Evolutionary conservation across 2,113 vertebrate species (phyloP), one percentile per base, ranked within the genome.

Genomic region (Lonchura striata): DNA sequence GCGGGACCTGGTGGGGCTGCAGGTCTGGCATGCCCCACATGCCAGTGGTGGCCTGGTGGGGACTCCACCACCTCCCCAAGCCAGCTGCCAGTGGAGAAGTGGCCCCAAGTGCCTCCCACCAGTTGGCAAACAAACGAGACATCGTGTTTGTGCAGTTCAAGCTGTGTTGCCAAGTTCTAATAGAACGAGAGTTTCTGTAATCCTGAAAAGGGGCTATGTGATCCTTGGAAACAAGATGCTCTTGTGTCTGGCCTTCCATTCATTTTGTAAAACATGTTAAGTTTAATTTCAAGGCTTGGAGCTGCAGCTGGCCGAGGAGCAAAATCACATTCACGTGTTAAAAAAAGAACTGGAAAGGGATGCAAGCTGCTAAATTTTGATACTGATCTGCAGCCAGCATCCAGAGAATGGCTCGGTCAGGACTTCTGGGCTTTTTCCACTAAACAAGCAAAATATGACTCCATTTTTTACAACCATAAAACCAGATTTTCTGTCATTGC

Each of bases 181-280:
- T 88, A 88, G 82, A 88, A 88, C 25, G 68, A 96, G 93, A 75
- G 88, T 90, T 92, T 83, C 75, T 96, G 76, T 93, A 95, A 90
- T 94, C 88, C 90, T 3, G 0, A 93, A 86, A 94, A 96, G 76
- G 82, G 86, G 72, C 33, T 93, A 16, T 90, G 86, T 93, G 92
- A 96, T 86, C 92, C 86, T 83, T 96, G 92, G 95, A 96, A 96
- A 95, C 82, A 81, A 93, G 90, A 88, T 68, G 89, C 93, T 81
- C 94, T 84, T 92, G 92, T 92, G 92, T 93, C 95, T 93, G 93
- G 95, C 92, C 93, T 96, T 96, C 95, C 93, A 94, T 71, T 90
- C 92, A 35, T 93, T 97, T 93, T 93, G 88, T 88, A 92, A 95
- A 96, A 96, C 90, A 94, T 93, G 92, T 82, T 64, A 96, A 94